Percentiles rank a stretch among this genome's conserved stretches.
Evolutionary conservation across 2,797 vertebrate species (phyloP).

Genomic region (Hippocampus kuda): DNA sequence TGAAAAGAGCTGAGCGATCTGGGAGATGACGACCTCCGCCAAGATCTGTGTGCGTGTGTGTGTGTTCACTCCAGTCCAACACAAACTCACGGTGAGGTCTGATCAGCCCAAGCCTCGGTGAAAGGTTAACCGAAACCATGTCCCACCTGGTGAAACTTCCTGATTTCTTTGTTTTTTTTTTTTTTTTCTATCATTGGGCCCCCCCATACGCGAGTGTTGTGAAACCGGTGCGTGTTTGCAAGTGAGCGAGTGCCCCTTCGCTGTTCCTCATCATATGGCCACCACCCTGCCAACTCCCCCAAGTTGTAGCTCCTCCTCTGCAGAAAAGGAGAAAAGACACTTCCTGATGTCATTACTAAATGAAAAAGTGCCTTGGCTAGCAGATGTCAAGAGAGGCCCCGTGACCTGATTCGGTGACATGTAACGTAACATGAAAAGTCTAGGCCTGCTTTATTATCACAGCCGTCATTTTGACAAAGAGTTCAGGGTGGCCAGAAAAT

Average conservation of each 20-base stretch:
- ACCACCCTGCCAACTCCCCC: slow-evolving; percentile 41
- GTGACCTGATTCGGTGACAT: slow-evolving; percentile 44
- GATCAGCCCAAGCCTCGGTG: slow-evolving; percentile 45
- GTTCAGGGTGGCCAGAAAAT: not conserved
- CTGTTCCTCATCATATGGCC: slow-evolving; percentile 54
- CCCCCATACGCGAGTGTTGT: slow-evolving; percentile 58
- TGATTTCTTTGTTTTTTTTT: slow-evolving; percentile 46
- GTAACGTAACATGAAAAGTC: not conserved
- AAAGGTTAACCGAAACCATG: slow-evolving; percentile 60
- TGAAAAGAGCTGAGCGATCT: slow-evolving; percentile 40
- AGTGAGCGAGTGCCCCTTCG: slow-evolving; percentile 29
- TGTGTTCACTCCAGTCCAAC: slow-evolving; percentile 43
- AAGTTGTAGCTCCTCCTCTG: slow-evolving; percentile 52
- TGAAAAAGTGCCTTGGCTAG: slow-evolving; percentile 61
- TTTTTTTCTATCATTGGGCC: slow-evolving; percentile 34
- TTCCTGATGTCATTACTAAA: slow-evolving; percentile 69
- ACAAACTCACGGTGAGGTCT: slow-evolving; percentile 62
- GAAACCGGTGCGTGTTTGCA: slow-evolving; percentile 55
- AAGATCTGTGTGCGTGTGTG: slow-evolving; percentile 42
- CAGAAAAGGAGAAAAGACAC: slow-evolving; percentile 53
- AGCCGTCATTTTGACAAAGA: not conserved
- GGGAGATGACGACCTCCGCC: slow-evolving; percentile 31
- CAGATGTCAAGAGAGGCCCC: slow-evolving; percentile 61
- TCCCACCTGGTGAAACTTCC: slow-evolving; percentile 57
- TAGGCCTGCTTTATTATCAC: slow-evolving; percentile 16